phyloP scores from a whole-genome alignment of 2,888 invertebrate genomes.

The Lycia hirtaria region DNA sequence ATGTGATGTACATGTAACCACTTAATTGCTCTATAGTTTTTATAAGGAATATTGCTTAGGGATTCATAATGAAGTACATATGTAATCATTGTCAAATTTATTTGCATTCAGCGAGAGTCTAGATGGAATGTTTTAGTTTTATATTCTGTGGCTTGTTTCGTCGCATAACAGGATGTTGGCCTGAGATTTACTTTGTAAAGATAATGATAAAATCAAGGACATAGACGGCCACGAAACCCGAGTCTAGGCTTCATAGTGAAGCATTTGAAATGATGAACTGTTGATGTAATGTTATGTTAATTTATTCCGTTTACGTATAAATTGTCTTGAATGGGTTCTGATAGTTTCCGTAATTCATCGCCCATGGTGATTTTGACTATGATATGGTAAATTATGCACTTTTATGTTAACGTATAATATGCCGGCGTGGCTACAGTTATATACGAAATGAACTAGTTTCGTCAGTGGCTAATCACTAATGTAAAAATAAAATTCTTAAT shows the following conservation, averaged over 20 bases:
- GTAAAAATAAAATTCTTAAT: no score
- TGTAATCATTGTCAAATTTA: conserved; percentile 39
- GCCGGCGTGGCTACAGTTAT: no score
- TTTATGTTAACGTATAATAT: background rate
- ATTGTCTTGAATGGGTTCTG: background rate
- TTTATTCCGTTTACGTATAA: conserved; percentile 2
- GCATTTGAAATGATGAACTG: conserved; percentile 1
- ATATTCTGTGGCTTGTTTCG: background rate
- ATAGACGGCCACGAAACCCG: conserved; percentile 1
- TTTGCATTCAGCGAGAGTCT: conserved; percentile 40
- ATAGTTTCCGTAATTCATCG: conserved; percentile 5
- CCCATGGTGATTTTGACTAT: background rate
- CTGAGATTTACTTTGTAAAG: conserved; percentile 9
- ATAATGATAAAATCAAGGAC: conserved; percentile 21
- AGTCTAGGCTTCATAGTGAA: conserved; percentile 7
- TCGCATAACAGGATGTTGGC: conserved; percentile 17
- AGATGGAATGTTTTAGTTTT: background rate
- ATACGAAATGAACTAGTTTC: no score
- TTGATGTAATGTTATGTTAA: conserved; percentile 6
- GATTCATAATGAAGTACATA: conserved; percentile 44
- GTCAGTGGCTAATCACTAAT: no score
- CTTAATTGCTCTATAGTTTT: conserved; percentile 55
- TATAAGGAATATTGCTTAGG: conserved; percentile 54
- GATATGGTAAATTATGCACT: background rate
- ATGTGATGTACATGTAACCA: conserved; percentile 30